A percentile compares a stretch with the other conserved stretches of the same genome.
Conservation (phyloP, 1,140 invertebrate genomes). For the Drosophila athabasca region DNA sequence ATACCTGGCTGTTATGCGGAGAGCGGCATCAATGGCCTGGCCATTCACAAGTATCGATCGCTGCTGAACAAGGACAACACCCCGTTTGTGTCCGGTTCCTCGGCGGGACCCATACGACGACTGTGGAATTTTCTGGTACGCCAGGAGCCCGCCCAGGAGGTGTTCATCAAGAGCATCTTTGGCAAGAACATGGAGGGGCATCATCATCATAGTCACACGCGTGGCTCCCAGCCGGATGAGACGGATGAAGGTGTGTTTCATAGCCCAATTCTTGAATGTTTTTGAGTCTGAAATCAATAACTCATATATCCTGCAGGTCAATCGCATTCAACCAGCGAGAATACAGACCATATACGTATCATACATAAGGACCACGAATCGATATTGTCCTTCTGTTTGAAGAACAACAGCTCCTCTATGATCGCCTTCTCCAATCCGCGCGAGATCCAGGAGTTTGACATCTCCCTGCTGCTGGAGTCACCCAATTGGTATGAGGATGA, state of each 20-base stretch:
- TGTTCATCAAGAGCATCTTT: constrained; percentile 98
- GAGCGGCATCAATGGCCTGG: constrained; percentile 89
- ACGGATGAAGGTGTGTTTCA: constrained; percentile 56
- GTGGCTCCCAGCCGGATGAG: constrained; percentile 66
- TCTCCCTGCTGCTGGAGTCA: constrained; percentile 93
- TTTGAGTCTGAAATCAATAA: too few species aligned
- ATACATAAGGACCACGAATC: constrained; percentile 99
- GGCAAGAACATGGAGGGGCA: constrained; percentile 84
- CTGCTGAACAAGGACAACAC: constrained; percentile 97
- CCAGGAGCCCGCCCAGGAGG: constrained; percentile 96
- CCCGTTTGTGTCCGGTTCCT: constrained; percentile 92
- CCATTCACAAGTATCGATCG: constrained; percentile 96
- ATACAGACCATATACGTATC: constrained; percentile 93
- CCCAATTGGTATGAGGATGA: constrained; percentile 97
- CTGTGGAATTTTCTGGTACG: constrained; percentile 97
- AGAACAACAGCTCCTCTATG: constrained; percentile 90
- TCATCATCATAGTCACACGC: constrained; percentile 20
- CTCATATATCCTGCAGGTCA: constrained; percentile 38
- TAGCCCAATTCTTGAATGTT: too few species aligned
- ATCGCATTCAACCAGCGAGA: constrained; percentile 74
- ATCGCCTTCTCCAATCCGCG: constrained; percentile 96
- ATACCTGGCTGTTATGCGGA: constrained; percentile 90
- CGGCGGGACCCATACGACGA: constrained; percentile 92
- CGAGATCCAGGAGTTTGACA: constrained; percentile 99
- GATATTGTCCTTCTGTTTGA: constrained; percentile 98